Percentiles rank a stretch among this genome's conserved stretches.
These are phyloP conservation scores for Caloenas nicobarica DNA, from an alignment of 2,113 vertebrate species.

Conservation along the genomic window DNA sequence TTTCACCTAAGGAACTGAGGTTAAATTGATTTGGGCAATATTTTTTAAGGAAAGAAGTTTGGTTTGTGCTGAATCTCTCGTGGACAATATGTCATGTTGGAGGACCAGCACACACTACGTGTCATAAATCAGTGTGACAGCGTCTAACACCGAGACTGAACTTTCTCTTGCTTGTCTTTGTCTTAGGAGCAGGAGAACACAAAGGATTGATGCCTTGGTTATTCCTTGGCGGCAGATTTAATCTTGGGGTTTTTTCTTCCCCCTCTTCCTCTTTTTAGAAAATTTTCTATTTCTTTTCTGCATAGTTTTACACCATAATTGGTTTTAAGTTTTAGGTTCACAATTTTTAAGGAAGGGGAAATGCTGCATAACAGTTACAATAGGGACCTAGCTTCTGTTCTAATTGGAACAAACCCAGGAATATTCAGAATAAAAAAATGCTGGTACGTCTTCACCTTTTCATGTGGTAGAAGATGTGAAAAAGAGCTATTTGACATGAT, in stretches of 20 bases:
- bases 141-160: conserved; percentile 26
- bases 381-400: neutral
- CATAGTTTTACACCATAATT: neutral
- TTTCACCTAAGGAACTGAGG: conserved; percentile 34
- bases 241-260: neutral
- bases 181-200: conserved; percentile 30
- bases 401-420: neutral
- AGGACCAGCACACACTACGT: neutral
- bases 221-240: conserved; percentile 27
- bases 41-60: conserved; percentile 1
- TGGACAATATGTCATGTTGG: conserved; percentile 10
- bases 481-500: neutral
- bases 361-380: neutral
- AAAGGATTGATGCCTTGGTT: conserved; percentile 39
- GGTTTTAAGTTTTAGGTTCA: neutral
- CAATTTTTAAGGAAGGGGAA: neutral
- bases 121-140: conserved; percentile 47
- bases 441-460: neutral
- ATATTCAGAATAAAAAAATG: neutral
- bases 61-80: neutral
- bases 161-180: conserved; percentile 51
- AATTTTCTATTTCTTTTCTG: neutral
- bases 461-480: neutral
- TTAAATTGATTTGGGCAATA: conserved; percentile 16
- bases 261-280: neutral